phyloP scores from a whole-genome alignment of 2,797 vertebrate genomes.

The Sibirionetta formosa region DNA sequence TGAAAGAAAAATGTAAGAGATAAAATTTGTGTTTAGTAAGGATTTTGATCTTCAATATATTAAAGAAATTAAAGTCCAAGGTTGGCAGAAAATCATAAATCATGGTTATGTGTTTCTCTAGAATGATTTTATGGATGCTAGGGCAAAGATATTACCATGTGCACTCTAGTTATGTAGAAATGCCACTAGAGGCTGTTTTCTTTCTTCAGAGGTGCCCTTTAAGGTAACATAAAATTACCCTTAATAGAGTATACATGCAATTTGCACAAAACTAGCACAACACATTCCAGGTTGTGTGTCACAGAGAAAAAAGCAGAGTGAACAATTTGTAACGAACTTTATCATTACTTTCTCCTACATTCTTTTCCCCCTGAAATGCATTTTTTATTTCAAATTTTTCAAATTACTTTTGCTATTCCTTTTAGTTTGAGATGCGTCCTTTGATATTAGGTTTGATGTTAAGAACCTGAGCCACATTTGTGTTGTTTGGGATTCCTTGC shows the following conservation, averaged over 20 bases:
- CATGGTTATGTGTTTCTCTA: slow-evolving; percentile 68
- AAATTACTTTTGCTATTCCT: background rate
- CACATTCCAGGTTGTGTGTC: background rate
- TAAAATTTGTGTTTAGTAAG: slow-evolving; percentile 75
- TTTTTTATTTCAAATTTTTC: background rate
- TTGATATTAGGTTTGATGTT: background rate
- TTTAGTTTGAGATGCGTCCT: background rate
- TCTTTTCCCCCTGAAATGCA: background rate
- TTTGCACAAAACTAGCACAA: slow-evolving; percentile 50
- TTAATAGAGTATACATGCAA: slow-evolving; percentile 61
- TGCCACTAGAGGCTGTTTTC: slow-evolving; percentile 57
- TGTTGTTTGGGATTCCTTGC: background rate
- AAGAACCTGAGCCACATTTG: background rate
- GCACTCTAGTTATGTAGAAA: slow-evolving; percentile 47
- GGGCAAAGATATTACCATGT: slow-evolving; percentile 64
- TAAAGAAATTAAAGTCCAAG: slow-evolving; percentile 60
- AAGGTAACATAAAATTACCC: slow-evolving; percentile 61
- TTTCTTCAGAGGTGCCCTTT: slow-evolving; percentile 70
- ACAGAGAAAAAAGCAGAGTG: background rate
- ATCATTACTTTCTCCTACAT: background rate
- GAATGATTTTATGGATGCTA: slow-evolving; percentile 73
- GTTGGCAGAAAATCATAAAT: slow-evolving; percentile 76
- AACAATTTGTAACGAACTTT: background rate
- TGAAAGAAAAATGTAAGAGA: slow-evolving; percentile 59
- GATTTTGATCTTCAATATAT: slow-evolving; percentile 75